Percentiles rank a stretch among this genome's conserved stretches.
Conservation (phyloP, 1,140 invertebrate species). For the Pentalonia nigronervosa region DNA sequence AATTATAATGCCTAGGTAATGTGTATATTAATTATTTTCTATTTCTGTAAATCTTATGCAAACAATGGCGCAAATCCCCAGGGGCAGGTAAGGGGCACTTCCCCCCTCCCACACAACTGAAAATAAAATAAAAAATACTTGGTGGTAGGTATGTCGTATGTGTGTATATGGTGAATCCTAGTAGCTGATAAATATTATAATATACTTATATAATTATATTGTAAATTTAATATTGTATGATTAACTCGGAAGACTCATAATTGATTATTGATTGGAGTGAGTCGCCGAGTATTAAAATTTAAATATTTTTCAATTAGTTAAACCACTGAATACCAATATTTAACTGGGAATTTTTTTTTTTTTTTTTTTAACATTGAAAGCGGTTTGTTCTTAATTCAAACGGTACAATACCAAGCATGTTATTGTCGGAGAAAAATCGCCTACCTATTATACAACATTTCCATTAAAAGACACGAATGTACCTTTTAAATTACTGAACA, state of each 20-base stretch:
- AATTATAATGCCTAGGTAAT: too few species aligned
- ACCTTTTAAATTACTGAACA: constrained; percentile 30
- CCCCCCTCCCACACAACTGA: too few species aligned
- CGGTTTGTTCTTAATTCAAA: neutral
- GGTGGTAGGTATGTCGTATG: too few species aligned
- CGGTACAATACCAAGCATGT: neutral
- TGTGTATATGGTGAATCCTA: too few species aligned
- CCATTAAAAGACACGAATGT: neutral
- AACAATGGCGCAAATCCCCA: too few species aligned
- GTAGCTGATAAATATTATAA: too few species aligned
- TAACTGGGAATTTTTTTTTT: neutral
- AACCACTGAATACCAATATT: neutral
- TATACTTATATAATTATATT: too few species aligned
- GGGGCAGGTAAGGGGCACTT: too few species aligned
- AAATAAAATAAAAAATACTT: too few species aligned
- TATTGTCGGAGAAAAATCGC: neutral
- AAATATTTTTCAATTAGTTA: neutral
- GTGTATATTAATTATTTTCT: neutral
- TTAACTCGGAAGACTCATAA: too few species aligned
- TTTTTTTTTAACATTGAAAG: neutral
- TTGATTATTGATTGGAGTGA: too few species aligned
- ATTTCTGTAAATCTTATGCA: neutral
- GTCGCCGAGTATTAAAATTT: neutral
- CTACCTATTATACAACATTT: neutral
- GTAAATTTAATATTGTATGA: too few species aligned